phyloP scores from a whole-genome alignment of 2,797 vertebrate species.

The Sciaenops ocellatus region DNA sequence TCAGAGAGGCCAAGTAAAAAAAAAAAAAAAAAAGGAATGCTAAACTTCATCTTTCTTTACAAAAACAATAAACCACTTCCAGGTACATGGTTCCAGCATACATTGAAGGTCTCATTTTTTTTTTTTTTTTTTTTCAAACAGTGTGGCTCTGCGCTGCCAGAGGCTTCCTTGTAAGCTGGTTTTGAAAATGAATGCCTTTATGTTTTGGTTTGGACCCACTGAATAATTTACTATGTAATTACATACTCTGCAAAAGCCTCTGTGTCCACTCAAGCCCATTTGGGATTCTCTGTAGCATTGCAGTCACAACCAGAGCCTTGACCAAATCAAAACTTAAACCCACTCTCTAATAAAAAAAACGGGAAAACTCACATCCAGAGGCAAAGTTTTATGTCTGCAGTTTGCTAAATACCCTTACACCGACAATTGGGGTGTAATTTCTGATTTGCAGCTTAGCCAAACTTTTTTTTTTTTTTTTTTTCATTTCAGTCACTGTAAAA shows the following conservation, averaged over 20 bases:
- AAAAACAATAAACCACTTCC: slow-evolving; percentile 71
- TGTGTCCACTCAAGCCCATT: slow-evolving; percentile 77
- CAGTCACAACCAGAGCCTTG: slow-evolving; percentile 80
- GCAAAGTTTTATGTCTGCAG: slow-evolving; percentile 75
- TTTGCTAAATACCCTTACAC: slow-evolving; percentile 74
- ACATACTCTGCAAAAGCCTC: slow-evolving; percentile 81
- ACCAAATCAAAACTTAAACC: slow-evolving; percentile 83
- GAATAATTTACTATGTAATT: slow-evolving; percentile 87
- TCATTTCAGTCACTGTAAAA: slow-evolving; percentile 55
- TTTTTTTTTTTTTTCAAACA: slow-evolving; percentile 47
- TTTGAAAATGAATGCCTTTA: slow-evolving; percentile 85
- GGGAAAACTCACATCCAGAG: slow-evolving; percentile 72
- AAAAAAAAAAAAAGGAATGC: slow-evolving; percentile 18
- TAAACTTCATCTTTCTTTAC: slow-evolving; percentile 27
- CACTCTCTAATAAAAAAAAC: slow-evolving; percentile 83
- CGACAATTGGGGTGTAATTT: slow-evolving; percentile 79
- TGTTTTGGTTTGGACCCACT: slow-evolving; percentile 80
- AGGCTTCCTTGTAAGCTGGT: slow-evolving; percentile 80
- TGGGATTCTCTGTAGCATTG: slow-evolving; percentile 73
- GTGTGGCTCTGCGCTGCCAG: slow-evolving; percentile 62
- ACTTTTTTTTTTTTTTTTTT: slow-evolving; percentile 34
- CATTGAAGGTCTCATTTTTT: slow-evolving; percentile 37
- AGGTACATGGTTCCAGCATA: slow-evolving; percentile 64
- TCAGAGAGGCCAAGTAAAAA: slow-evolving; percentile 1
- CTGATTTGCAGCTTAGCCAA: slow-evolving; percentile 73